These are phyloP conservation scores for Columbina picui DNA, from an alignment of 2,113 vertebrate genomes.

Conservation along the genomic window DNA sequence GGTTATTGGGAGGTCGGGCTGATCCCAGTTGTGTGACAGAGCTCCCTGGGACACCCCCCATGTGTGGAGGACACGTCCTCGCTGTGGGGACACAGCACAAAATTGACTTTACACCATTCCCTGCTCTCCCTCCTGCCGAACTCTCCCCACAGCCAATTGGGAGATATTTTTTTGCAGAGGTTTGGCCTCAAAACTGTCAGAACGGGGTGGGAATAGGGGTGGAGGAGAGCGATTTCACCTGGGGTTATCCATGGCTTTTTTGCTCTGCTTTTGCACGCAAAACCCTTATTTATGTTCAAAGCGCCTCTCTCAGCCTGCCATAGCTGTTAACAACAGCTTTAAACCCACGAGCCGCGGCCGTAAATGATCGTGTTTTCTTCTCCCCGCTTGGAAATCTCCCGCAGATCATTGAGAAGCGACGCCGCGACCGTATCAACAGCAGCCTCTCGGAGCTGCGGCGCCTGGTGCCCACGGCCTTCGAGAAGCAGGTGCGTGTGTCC, in stretches of 20 bases:
- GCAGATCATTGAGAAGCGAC: conserved; percentile 94
- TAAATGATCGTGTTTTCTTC: neutral
- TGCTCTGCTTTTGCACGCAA: neutral
- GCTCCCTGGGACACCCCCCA: neutral
- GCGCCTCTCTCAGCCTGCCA: neutral
- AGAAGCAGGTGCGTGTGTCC: conserved; percentile 86
- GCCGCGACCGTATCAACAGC: conserved; percentile 94
- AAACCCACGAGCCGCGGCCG: accelerated
- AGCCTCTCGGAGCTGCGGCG: conserved; percentile 92
- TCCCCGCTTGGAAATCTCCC: neutral
- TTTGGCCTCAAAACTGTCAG: neutral
- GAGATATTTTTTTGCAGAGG: neutral
- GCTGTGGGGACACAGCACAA: no score
- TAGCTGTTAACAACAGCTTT: neutral
- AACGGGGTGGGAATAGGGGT: neutral
- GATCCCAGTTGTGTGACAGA: neutral
- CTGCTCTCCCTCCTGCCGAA: neutral
- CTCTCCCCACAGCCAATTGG: neutral
- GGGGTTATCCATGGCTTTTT: neutral
- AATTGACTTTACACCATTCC: accelerated
- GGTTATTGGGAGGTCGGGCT: neutral
- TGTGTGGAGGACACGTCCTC: neutral
- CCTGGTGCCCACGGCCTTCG: conserved; percentile 90
- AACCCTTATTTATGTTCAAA: neutral
- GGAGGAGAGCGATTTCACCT: neutral